A percentile compares a stretch with the other conserved stretches of the same genome.
These are phyloP conservation scores for Podabrus alpinus DNA, from an alignment of 2,888 invertebrate genomes.

Conservation along the genomic window DNA sequence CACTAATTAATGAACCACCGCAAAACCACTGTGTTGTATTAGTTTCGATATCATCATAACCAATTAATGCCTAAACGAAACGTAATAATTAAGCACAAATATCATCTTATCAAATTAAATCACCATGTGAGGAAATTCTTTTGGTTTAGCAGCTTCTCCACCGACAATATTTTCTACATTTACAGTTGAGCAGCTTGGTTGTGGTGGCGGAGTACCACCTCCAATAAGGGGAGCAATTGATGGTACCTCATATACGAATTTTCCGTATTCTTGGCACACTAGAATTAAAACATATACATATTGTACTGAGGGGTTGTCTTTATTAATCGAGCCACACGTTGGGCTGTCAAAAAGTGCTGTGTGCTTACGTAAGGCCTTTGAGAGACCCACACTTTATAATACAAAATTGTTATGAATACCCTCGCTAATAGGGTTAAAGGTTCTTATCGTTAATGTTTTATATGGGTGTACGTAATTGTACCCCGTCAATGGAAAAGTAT, in stretches of 20 bases:
- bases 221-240: background rate
- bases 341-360: too few species aligned
- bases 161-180: conserved; percentile 4
- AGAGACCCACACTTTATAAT: too few species aligned
- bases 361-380: too few species aligned
- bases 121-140: conserved; percentile 24
- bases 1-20: conserved; percentile 41
- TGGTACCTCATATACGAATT: background rate
- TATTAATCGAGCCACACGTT: too few species aligned
- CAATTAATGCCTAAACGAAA: conserved; percentile 29
- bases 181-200: background rate
- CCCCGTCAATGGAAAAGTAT: too few species aligned
- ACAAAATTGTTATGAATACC: too few species aligned
- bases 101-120: background rate
- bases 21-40: conserved; percentile 58
- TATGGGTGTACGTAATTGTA: too few species aligned
- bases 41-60: conserved; percentile 32
- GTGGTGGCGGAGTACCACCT: background rate
- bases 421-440: too few species aligned
- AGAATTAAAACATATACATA: background rate
- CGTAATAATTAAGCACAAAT: background rate
- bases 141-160: background rate
- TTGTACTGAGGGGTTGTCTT: too few species aligned
- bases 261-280: conserved; percentile 17
- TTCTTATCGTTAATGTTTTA: too few species aligned